These are phyloP conservation scores for Thinocorus orbignyianus DNA, from an alignment of 2,113 vertebrate species.

Conservation along the genomic window DNA sequence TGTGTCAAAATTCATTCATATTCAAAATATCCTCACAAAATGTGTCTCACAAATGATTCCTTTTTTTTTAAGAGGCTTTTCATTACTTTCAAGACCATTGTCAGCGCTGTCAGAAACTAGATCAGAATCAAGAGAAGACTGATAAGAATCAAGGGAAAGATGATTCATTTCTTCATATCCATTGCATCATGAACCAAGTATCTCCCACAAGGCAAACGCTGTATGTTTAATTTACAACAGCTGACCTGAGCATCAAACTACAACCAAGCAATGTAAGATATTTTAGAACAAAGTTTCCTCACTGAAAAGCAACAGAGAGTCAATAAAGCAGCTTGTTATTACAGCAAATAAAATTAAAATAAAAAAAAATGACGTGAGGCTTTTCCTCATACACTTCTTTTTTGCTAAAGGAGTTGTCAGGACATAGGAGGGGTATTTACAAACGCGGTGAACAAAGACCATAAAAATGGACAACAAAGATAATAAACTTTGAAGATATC, in stretches of 20 bases:
- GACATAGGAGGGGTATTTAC: background rate
- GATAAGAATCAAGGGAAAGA: background rate
- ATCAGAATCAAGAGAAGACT: background rate
- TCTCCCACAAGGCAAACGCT: background rate
- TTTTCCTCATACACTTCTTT: background rate
- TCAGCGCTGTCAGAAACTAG: background rate
- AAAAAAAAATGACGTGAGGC: background rate
- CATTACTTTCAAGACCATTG: background rate
- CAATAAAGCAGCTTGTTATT: background rate
- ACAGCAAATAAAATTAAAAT: background rate
- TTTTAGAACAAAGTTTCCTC: background rate
- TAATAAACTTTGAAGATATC: background rate
- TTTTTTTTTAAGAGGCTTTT: background rate
- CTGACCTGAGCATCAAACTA: background rate
- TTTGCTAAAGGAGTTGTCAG: background rate
- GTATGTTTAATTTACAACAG: background rate
- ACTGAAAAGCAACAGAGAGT: background rate
- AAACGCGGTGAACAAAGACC: background rate
- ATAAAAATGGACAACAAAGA: background rate
- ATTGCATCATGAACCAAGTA: background rate
- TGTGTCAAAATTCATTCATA: background rate
- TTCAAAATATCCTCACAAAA: background rate
- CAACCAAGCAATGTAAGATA: background rate
- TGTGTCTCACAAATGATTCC: background rate
- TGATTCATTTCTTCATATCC: background rate